Conservation (phyloP, 2,888 invertebrate genomes). For the Eupithecia subumbrata region DNA sequence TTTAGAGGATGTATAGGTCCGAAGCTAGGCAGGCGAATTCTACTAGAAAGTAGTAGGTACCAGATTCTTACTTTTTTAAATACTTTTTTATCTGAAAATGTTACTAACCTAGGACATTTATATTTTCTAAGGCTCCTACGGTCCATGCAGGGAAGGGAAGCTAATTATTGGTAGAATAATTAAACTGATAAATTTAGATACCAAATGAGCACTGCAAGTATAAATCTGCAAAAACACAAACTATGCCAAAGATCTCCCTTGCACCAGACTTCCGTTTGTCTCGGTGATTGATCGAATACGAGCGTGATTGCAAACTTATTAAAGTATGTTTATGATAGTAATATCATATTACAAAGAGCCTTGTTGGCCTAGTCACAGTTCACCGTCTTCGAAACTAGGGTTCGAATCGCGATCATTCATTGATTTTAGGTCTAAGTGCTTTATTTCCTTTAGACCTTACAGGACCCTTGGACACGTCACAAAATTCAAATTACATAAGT, state of each 20-base stretch:
- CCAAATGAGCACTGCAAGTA: neutral
- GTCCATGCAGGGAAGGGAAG: neutral
- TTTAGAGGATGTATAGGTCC: neutral
- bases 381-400: neutral
- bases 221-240: neutral
- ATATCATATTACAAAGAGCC: slow-evolving; percentile 29
- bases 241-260: neutral
- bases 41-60: neutral
- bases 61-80: neutral
- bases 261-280: slow-evolving; percentile 33
- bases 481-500: too few species aligned
- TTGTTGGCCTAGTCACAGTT: neutral
- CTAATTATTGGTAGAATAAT: neutral
- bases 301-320: slow-evolving; percentile 30
- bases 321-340: slow-evolving; percentile 31
- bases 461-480: too few species aligned
- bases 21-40: neutral
- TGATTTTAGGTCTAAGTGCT: neutral
- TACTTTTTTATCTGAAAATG: neutral
- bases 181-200: neutral
- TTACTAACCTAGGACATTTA: neutral
- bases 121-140: neutral
- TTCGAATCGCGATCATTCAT: neutral
- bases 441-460: too few species aligned
- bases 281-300: slow-evolving; percentile 38